Evolutionary conservation across 1,140 invertebrate species (phyloP), one percentile per base, ranked within the genome.

Genomic region (Papilio xuthus): DNA sequence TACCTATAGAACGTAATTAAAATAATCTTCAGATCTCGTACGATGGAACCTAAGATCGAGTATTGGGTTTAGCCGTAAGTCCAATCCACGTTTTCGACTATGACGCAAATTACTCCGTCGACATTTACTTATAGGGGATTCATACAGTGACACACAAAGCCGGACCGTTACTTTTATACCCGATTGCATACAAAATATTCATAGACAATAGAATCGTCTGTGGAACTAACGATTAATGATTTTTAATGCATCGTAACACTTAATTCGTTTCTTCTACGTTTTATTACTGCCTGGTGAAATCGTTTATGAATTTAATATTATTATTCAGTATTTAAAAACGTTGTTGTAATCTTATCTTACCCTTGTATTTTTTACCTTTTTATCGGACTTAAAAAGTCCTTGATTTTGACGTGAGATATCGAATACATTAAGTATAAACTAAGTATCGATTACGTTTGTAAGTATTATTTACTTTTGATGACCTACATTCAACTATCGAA

Each of bases 351-450:
- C n/a, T n/a, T n/a, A n/a, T n/a, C 20, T 73, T 53, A 23, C 42
- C 72, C 18, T 26, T 53, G 50, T 26, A 28, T 7, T 72, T 75
- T 41, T 60, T 63, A 32, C 50, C 74, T 23, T 32, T 76, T 63
- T n/a, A 41, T 76, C 9, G n/a, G 8, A 23, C 20, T 60, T 60
- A 6, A 75, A 32, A 76, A 60, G 74, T 42, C 74, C 74, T 76
- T 63, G 74, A 42, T 41, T 76, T 63, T 76, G 74, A 76, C 74
- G 74, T 76, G 53, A 20, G 18, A 76, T 63, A 76, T 63, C 74
- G 32, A n/a, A 75, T 63, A 63, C 13, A 20, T 44, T n/a, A 28
- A 53, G 23, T 41, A 60, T 60, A 15, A 60, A 63, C 74, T 60
- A 37, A 4, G 53, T 76, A 76, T 76, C 53, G 53, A 53, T 76